A percentile compares a stretch with the other conserved stretches of the same genome.
phyloP scores from a whole-genome alignment of 2,797 vertebrate genomes.

The Capromys pilorides region DNA sequence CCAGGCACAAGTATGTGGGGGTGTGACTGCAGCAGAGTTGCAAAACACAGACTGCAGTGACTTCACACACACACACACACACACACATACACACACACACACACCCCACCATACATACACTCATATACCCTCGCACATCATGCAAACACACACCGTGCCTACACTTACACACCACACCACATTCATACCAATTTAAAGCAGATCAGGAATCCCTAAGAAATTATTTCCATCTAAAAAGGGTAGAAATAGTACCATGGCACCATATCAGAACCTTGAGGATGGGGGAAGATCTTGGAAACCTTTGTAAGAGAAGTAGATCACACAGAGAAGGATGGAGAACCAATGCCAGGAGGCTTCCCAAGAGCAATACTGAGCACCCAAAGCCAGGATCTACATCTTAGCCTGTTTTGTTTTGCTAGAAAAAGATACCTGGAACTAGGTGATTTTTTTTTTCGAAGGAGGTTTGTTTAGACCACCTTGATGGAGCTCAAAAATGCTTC shows the following conservation, averaged over 20 bases:
- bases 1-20: not conserved
- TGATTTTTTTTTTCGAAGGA: not conserved
- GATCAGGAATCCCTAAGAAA: not conserved
- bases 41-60: not conserved
- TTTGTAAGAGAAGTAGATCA: not conserved
- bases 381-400: not conserved
- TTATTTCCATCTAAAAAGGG: not conserved
- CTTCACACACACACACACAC: not conserved
- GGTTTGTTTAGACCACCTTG: not conserved
- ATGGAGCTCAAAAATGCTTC: not conserved
- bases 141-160: not conserved
- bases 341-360: not conserved
- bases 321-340: not conserved
- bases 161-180: not conserved
- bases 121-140: not conserved
- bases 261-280: not conserved
- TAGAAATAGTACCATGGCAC: not conserved
- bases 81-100: too few species aligned
- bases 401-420: not conserved
- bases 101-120: too few species aligned
- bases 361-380: rapidly evolving
- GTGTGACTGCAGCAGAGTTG: not conserved
- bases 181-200: not conserved
- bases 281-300: not conserved
- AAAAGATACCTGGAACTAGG: not conserved